A percentile compares a stretch with the other conserved stretches of the same genome.
These are phyloP conservation scores for Syngnathus acus DNA, from an alignment of 2,797 vertebrate species.

Conservation along the genomic window DNA sequence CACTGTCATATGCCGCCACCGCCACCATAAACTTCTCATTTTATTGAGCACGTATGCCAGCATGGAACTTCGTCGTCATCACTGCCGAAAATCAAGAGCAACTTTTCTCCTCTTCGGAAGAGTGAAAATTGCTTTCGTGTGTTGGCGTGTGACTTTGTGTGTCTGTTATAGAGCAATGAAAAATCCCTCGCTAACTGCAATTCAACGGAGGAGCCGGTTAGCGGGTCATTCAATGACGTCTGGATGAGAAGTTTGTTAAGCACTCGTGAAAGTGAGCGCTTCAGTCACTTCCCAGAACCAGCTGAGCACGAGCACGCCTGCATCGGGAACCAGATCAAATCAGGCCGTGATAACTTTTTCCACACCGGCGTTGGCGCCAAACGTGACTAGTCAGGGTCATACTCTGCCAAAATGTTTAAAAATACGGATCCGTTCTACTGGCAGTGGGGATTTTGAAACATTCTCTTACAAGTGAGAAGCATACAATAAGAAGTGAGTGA, in stretches of 20 bases:
- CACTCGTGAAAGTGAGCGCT: neutral
- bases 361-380: conserved; percentile 21
- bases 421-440: conserved; percentile 34
- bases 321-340: conserved; percentile 32
- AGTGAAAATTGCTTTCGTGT: neutral
- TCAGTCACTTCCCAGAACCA: conserved; percentile 15
- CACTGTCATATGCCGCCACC: neutral
- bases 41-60: neutral
- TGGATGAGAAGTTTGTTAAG: neutral
- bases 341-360: conserved; percentile 35
- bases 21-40: conserved; percentile 1
- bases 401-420: conserved; percentile 29
- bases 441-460: conserved; percentile 13
- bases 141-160: conserved; percentile 14
- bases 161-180: conserved; percentile 26
- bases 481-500: conserved; percentile 36
- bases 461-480: conserved; percentile 21
- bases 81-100: neutral
- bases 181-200: no score
- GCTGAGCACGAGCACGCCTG: conserved; percentile 29
- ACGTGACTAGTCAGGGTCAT: conserved; percentile 34
- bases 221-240: neutral
- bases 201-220: no score
- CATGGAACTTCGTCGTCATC: conserved; percentile 3
- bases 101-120: neutral